These are phyloP conservation scores for Chionis minor DNA, from an alignment of 2,113 vertebrate species.

Conservation along the genomic window DNA sequence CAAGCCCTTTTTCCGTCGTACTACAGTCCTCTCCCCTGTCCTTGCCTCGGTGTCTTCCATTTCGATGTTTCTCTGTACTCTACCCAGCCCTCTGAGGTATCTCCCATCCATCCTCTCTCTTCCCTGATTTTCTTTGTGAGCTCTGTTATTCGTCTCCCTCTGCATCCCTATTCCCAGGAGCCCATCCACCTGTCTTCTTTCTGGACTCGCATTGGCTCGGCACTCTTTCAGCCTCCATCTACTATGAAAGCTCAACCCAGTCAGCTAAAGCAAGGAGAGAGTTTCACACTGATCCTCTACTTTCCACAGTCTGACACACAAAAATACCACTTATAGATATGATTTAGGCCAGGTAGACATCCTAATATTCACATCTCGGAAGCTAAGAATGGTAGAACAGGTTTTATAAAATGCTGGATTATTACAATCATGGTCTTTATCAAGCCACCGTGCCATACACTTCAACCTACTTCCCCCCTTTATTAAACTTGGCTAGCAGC, in stretches of 20 bases:
- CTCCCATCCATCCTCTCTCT: background rate
- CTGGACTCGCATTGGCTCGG: background rate
- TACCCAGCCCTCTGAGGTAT: background rate
- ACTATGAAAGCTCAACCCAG: background rate
- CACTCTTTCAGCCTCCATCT: background rate
- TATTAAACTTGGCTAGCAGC: background rate
- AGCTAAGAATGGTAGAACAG: background rate
- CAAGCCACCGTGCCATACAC: background rate
- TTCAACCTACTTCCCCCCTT: background rate
- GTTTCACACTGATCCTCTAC: background rate
- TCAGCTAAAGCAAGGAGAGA: background rate
- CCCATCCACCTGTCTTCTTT: background rate
- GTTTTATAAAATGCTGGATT: background rate
- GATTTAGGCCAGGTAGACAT: background rate
- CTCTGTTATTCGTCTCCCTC: background rate
- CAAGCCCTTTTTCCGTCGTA: background rate
- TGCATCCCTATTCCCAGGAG: background rate
- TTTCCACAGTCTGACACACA: background rate
- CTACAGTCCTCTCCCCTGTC: background rate
- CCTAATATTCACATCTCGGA: background rate
- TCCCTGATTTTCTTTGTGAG: background rate
- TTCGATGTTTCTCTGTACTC: background rate
- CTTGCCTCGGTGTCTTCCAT: background rate
- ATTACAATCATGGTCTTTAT: background rate
- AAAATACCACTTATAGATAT: background rate